These are phyloP conservation scores for Pantelozetes paolii DNA, from an alignment of 2,888 invertebrate genomes.

Conservation along the genomic window DNA sequence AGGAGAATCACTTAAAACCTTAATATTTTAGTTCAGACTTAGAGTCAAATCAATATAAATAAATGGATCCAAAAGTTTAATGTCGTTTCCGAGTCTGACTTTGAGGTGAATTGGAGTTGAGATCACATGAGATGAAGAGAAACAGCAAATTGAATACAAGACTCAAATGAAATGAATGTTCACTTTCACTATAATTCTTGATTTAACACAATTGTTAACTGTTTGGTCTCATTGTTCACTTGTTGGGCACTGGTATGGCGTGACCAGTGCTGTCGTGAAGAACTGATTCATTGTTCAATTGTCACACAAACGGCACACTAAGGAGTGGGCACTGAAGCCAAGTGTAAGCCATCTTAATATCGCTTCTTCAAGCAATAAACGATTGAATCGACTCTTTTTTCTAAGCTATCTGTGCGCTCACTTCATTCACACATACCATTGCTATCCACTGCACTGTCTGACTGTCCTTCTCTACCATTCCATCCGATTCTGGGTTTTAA, in stretches of 20 bases:
- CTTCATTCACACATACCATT: background rate
- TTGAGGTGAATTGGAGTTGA: background rate
- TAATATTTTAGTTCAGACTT: slow-evolving; percentile 1
- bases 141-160: background rate
- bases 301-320: slow-evolving; percentile 1
- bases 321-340: slow-evolving; percentile 2
- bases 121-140: slow-evolving; percentile 23
- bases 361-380: background rate
- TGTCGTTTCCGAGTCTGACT: slow-evolving; percentile 10
- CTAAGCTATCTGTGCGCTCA: background rate
- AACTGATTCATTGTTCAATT: background rate
- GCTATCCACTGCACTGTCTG: slow-evolving; percentile 11
- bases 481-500: too few species aligned
- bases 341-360: slow-evolving; percentile 17
- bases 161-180: too few species aligned
- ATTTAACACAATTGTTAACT: background rate
- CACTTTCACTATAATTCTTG: background rate
- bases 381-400: slow-evolving; percentile 1
- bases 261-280: background rate
- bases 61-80: background rate
- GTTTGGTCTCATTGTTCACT: background rate
- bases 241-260: background rate
- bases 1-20: slow-evolving; percentile 22
- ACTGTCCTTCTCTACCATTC: background rate
- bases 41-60: slow-evolving; percentile 35